A percentile compares a stretch with the other conserved stretches of the same genome.
Conservation (phyloP, 2,113 vertebrate genomes). For the Gobius niger region DNA sequence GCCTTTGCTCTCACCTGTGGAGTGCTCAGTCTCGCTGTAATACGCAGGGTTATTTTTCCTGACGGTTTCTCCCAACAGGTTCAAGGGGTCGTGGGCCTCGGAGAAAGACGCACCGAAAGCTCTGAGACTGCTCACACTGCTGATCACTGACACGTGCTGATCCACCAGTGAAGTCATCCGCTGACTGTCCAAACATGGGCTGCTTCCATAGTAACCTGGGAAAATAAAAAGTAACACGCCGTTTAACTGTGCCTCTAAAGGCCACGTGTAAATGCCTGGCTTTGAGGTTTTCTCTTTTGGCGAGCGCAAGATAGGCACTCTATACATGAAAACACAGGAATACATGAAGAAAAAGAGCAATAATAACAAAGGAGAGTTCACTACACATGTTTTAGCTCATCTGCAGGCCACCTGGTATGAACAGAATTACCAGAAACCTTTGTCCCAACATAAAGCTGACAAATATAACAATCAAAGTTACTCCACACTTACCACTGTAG, state of each 20-base stretch:
- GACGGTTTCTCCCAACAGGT: conserved; percentile 87
- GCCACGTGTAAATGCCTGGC: too few species aligned
- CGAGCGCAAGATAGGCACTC: too few species aligned
- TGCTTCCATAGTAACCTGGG: conserved; percentile 87
- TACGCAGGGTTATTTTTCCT: conserved; percentile 80
- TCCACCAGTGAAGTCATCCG: conserved; percentile 88
- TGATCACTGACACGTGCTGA: conserved; percentile 97
- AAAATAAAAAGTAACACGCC: background rate
- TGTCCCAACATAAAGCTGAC: too few species aligned
- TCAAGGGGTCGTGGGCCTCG: conserved; percentile 92
- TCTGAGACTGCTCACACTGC: conserved; percentile 86
- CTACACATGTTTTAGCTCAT: too few species aligned
- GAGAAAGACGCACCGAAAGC: conserved; percentile 80
- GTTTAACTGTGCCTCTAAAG: background rate
- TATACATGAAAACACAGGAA: too few species aligned
- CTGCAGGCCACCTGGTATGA: too few species aligned
- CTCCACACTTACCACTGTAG: conserved; percentile 82
- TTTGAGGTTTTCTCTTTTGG: too few species aligned
- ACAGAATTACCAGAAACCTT: too few species aligned
- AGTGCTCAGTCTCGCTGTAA: conserved; percentile 78
- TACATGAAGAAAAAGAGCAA: too few species aligned
- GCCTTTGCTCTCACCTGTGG: conserved; percentile 58
- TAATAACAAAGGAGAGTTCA: too few species aligned
- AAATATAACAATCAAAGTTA: background rate
- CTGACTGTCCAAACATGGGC: conserved; percentile 83